Evolutionary conservation across 2,797 vertebrate genomes (phyloP).

Genomic region (Naso thynnoides): DNA sequence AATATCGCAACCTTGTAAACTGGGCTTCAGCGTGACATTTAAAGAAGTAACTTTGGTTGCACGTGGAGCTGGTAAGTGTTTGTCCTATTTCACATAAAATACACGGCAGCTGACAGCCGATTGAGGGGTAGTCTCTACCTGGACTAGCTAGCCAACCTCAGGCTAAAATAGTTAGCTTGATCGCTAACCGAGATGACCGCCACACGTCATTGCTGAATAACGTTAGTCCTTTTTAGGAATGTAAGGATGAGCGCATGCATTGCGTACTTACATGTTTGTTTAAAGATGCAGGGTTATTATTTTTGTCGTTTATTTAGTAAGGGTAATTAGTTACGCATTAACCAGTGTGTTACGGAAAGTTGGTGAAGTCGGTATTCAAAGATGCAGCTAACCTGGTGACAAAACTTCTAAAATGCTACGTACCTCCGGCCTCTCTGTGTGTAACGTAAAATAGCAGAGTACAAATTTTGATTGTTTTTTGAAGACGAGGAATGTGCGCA

Average conservation of each 20-base stretch:
- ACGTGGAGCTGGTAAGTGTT: conserved; percentile 63
- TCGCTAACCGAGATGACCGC: conserved; percentile 72
- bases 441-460: too few relatives aligned
- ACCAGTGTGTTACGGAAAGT: conserved; percentile 19
- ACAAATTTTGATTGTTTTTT: not conserved
- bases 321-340: too few relatives aligned
- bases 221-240: not conserved
- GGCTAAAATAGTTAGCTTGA: conserved; percentile 66
- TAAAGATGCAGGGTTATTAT: not conserved
- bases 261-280: not conserved
- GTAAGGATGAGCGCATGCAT: not conserved
- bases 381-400: not conserved
- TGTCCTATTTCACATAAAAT: not conserved
- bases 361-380: conserved; percentile 10
- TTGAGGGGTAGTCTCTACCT: not conserved
- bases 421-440: not conserved
- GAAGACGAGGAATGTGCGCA: not conserved
- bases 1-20: conserved; percentile 22
- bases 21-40: conserved; percentile 24
- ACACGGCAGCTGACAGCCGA: conserved; percentile 2
- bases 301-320: not conserved
- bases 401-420: not conserved
- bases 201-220: conserved; percentile 70
- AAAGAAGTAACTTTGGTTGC: not conserved
- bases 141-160: conserved; percentile 39